Base-by-base conservation (phyloP, 2,113 vertebrate species). In the Patagioenas fasciata region DNA sequence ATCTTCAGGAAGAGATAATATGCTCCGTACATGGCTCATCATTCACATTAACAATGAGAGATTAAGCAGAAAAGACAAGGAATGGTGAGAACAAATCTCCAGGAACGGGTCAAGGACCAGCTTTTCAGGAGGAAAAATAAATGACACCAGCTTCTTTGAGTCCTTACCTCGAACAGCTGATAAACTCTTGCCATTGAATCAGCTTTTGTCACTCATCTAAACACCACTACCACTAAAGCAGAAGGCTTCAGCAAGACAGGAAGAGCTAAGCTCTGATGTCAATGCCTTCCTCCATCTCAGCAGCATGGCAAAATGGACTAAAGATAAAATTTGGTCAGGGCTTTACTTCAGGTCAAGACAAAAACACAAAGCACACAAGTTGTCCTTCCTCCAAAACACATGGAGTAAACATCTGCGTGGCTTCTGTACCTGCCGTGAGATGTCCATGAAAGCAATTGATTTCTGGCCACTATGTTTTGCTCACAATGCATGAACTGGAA, bases 381-480 rank as follows among this genome's bases (percentile, higher is more conserved):
- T 58, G 44, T 84, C n/a, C 26, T 91, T 87, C 42, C 17, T 28
- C 51, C 48, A 60, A 78, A 82, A 58, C 1, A 2, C 42, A 25
- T 0, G 2, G 25, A 29, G 25, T 17, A 18, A 83, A 57, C 32
- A 90, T 20, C 58, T 11, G 0, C 31, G 13, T 34, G 66, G 20
- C 56, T 70, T 26, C 82, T 70, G 61, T 77, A 40, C 23, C 60
- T 80, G n/a, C 40, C 53, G 6, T 40, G 25, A 66, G 72, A 58
- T 32, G 64, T 36, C 73, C 60, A 38, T 51, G 42, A 66, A 70
- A 88, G 61, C 48, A 29, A 13, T 1, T n/a, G 19, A 47, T 66
- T 89, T 71, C 91, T 81, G 48, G 28, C 24, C 78, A 40, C n/a
- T 54, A 36, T 48, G 24, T 84, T 89, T 91, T 67, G 53, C 32